A percentile compares a stretch with the other conserved stretches of the same genome.
Conservation (phyloP, 2,888 invertebrate species). For the Drosophila quinaria region DNA sequence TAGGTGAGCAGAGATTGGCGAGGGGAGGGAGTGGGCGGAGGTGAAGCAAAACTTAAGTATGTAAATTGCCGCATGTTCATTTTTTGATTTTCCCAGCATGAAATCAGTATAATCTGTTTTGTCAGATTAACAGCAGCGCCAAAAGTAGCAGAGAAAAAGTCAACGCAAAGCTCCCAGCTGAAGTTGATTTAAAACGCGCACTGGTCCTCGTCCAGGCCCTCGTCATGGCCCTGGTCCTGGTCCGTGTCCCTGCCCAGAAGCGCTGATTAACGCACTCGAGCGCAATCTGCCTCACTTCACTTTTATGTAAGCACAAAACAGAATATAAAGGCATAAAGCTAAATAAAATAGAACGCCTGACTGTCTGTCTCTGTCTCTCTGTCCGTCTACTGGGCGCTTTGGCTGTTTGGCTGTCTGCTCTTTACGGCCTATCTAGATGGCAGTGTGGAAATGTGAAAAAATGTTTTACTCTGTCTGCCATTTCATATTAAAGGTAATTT, state of each 20-base stretch:
- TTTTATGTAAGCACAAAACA: slow-evolving; percentile 81
- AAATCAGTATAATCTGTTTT: slow-evolving; percentile 82
- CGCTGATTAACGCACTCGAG: slow-evolving; percentile 82
- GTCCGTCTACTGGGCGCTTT: not conserved
- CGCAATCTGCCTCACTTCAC: slow-evolving; percentile 82
- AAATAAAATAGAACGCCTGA: slow-evolving; percentile 74
- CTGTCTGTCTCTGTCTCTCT: slow-evolving; percentile 12
- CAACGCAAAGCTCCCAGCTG: slow-evolving; percentile 61
- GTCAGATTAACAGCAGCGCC: slow-evolving; percentile 60
- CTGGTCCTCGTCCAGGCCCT: slow-evolving; percentile 12
- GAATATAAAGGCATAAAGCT: slow-evolving; percentile 78
- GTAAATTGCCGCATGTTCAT: slow-evolving; percentile 82
- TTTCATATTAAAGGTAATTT: slow-evolving; percentile 80
- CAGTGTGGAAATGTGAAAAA: slow-evolving; percentile 58
- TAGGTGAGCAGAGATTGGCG: not conserved
- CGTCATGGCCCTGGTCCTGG: slow-evolving; percentile 6
- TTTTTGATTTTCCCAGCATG: slow-evolving; percentile 81
- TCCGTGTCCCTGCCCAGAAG: slow-evolving; percentile 66
- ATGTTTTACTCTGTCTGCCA: slow-evolving; percentile 63
- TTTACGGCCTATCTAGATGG: slow-evolving; percentile 73
- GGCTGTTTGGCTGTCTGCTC: slow-evolving; percentile 14
- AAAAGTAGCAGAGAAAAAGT: slow-evolving; percentile 51
- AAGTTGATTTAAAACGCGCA: slow-evolving; percentile 66
- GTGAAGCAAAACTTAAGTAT: slow-evolving; percentile 71
- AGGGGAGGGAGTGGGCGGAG: not conserved